Evolutionary conservation across 2,797 vertebrate species (phyloP), one percentile per base, ranked within the genome.

Genomic region (Psittacula echo): DNA sequence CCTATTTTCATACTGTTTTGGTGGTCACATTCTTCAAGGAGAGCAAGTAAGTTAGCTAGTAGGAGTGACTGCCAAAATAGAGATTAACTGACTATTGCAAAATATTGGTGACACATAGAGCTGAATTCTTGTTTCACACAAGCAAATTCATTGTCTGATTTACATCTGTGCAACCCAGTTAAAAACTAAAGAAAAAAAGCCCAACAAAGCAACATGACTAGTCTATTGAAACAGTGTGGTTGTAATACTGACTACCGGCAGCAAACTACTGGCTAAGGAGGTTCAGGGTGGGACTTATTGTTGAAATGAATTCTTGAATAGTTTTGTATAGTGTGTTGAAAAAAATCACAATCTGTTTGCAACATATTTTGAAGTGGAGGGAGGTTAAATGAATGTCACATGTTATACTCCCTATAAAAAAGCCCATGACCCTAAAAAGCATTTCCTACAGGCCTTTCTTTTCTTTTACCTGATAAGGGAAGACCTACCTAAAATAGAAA

Each of bases 331-430:
- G 71, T 34, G 45, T 64, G 19, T 74, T 90, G 67, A 70, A 84
- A 64, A 94, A 96, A 93, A 85, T 84, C 29, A 54, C 76, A 76
- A 60, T 79, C 47, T 91, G 44, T 93, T 94, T 81, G 64, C 64
- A 61, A 66, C 34, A 14, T 84, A 84, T 88, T 93, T 93, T 50
- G 84, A 79, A 89, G 56, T 32, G 82, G 58, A 92, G 92, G 78
- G 73, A 86, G 26, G 81, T 91, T 60, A 86, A 89, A 84, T 73
- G 92, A 64, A 48, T 90, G 78, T 83, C n/a, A 53, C 8, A 7
- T 48, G 17, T 66, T 94, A 17, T 50, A 70, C 84, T 88, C 62
- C 42, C 87, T 64, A 73, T 60, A 51, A 73, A 81, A 90, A 93
- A 87, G 4, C 30, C 65, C 18, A 34, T 78, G 53, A 48, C 30